These are phyloP conservation scores for Eristalis arbustorum DNA, from an alignment of 2,888 invertebrate species.

Conservation along the genomic window DNA sequence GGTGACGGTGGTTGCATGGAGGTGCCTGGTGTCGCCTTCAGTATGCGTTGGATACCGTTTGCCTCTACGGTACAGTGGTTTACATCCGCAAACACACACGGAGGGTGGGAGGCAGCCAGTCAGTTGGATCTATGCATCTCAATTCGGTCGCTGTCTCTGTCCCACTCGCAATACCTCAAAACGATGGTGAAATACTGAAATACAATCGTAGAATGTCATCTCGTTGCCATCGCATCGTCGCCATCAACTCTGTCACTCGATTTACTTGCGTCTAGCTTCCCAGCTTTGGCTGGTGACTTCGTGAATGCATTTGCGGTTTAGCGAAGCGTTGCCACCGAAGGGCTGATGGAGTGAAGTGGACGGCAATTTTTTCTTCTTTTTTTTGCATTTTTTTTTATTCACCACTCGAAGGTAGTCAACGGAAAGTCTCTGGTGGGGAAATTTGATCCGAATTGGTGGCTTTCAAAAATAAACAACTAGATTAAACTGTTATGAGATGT, in stretches of 20 bases:
- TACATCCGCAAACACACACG: conserved; percentile 55
- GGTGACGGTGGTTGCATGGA: conserved; percentile 5
- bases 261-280: conserved; percentile 41
- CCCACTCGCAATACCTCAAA: background rate
- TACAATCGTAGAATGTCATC: conserved; percentile 61
- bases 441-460: conserved; percentile 23
- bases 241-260: conserved; percentile 52
- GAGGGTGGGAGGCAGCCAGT: too few species aligned
- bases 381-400: background rate
- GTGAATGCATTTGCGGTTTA: conserved; percentile 35
- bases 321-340: conserved; percentile 50
- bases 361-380: background rate
- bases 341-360: background rate
- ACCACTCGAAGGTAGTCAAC: conserved; percentile 1
- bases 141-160: background rate
- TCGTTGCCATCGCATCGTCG: background rate
- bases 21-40: conserved; percentile 53
- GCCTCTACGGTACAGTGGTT: conserved; percentile 49
- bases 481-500: background rate
- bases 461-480: background rate
- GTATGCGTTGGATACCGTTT: conserved; percentile 40
- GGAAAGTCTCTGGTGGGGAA: conserved; percentile 1
- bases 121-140: background rate
- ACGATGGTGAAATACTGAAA: conserved; percentile 58
- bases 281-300: conserved; percentile 6